Evolutionary conservation across 2,113 vertebrate genomes (phyloP).

Genomic region (Cairina moschata): DNA sequence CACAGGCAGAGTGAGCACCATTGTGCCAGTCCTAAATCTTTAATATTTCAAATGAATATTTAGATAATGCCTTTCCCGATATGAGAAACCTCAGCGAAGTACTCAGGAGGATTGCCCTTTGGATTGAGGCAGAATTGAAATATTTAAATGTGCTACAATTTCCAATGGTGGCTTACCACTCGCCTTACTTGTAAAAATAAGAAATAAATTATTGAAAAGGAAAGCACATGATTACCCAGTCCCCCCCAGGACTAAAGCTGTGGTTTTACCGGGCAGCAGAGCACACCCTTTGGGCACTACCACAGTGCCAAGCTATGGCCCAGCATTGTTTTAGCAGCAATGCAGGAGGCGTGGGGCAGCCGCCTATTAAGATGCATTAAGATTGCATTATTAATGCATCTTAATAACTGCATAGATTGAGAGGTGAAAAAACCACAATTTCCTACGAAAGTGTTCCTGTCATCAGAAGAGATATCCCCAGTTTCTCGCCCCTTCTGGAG

Average conservation of each 20-base stretch:
- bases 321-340: not conserved
- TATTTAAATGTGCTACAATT: not conserved
- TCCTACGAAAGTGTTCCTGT: not conserved
- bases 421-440: not conserved
- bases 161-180: not conserved
- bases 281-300: too few relatives aligned
- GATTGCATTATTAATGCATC: not conserved
- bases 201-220: not conserved
- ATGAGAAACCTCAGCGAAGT: not conserved
- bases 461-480: not conserved
- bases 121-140: not conserved
- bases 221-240: not conserved
- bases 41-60: not conserved
- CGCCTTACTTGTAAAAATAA: not conserved
- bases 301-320: not conserved
- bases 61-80: too few relatives aligned
- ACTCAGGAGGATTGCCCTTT: not conserved
- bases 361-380: too few relatives aligned
- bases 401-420: not conserved
- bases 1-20: not conserved
- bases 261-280: accelerated
- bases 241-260: not conserved
- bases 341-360: not conserved
- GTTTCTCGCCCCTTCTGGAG: too few relatives aligned
- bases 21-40: not conserved